These are phyloP conservation scores for Engraulis encrasicolus DNA, from an alignment of 2,113 vertebrate genomes.

Conservation along the genomic window DNA sequence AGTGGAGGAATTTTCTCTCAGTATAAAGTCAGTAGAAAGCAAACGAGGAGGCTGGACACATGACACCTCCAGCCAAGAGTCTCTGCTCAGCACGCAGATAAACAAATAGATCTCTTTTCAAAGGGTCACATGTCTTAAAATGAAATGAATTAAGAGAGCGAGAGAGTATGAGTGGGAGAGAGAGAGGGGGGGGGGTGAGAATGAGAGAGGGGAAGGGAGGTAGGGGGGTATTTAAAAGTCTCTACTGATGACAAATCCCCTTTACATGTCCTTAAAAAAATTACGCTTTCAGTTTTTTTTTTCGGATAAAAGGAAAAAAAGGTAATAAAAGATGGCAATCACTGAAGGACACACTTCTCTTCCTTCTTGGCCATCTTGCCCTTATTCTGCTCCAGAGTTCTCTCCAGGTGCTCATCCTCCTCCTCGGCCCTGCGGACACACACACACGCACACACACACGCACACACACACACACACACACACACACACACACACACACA, in stretches of 20 bases:
- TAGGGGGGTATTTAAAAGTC: conserved; percentile 19
- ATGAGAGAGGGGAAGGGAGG: no score
- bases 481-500: no score
- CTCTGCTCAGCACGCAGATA: conserved; percentile 32
- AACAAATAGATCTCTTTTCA: conserved; percentile 20
- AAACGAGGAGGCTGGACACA: conserved; percentile 34
- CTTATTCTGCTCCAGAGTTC: conserved; percentile 98
- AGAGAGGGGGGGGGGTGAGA: no score
- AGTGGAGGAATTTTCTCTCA: conserved; percentile 49
- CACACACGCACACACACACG: no score
- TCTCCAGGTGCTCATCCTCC: conserved; percentile 97
- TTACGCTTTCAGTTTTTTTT: no score
- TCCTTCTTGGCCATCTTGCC: conserved; percentile 99
- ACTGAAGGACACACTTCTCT: conserved; percentile 95
- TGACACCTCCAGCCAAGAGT: conserved; percentile 27
- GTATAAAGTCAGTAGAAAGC: conserved; percentile 63
- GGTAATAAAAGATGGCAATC: conserved; percentile 58
- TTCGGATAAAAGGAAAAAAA: background rate
- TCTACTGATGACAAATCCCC: conserved; percentile 52
- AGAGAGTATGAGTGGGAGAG: no score
- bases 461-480: no score
- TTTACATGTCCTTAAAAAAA: background rate
- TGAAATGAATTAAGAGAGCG: conserved; percentile 38
- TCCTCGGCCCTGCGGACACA: conserved; percentile 87
- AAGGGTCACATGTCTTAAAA: conserved; percentile 26